Evolutionary conservation across 2,797 vertebrate species (phyloP).

Genomic region (Pangasius mekongensis): DNA sequence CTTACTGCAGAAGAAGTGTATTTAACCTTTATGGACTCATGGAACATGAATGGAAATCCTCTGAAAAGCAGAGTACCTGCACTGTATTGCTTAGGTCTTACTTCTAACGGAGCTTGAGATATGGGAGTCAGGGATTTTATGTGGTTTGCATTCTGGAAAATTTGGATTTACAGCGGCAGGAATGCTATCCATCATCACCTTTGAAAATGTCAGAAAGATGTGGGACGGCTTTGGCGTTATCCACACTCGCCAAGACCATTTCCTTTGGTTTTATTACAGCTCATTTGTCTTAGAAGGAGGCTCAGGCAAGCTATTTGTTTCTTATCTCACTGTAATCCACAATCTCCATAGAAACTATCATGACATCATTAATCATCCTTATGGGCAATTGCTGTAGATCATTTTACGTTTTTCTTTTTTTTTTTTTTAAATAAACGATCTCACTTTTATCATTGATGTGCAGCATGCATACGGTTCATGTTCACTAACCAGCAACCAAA

Average conservation of each 20-base stretch:
- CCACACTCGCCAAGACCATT: neutral
- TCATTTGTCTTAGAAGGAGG: constrained; percentile 33
- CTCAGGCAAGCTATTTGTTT: constrained; percentile 13
- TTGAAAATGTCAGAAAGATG: constrained; percentile 5
- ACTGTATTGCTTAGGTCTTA: neutral
- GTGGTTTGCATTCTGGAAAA: neutral
- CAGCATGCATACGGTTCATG: neutral
- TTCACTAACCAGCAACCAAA: neutral
- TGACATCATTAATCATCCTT: constrained; percentile 34
- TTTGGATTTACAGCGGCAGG: neutral
- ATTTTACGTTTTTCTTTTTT: neutral
- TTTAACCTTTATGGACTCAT: constrained; percentile 25
- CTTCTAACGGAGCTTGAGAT: neutral
- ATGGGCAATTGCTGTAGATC: neutral
- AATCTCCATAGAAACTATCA: constrained; percentile 17
- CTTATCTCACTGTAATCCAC: constrained; percentile 30
- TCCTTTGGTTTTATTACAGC: constrained; percentile 43
- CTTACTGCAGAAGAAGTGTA: neutral
- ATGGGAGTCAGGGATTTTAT: neutral
- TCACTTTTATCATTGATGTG: neutral
- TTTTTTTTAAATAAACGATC: neutral
- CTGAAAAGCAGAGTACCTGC: neutral
- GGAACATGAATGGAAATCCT: neutral
- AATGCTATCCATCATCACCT: neutral
- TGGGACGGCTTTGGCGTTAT: neutral